Percentiles rank a stretch among this genome's conserved stretches.
phyloP scores from a whole-genome alignment of 2,888 invertebrate species.

The Agrochola lychnidis region DNA sequence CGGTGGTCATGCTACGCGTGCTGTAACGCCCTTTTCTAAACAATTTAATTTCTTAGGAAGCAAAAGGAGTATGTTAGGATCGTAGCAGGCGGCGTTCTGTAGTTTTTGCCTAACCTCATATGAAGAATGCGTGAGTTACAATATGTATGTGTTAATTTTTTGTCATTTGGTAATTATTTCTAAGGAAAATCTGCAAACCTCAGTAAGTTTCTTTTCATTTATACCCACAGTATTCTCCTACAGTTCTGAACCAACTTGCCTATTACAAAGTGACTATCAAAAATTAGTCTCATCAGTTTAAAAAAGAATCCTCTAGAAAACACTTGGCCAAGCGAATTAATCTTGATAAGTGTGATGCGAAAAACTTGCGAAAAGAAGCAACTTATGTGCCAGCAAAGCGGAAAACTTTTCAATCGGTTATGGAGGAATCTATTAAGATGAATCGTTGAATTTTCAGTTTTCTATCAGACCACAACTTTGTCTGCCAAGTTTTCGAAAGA shows the following conservation, averaged over 20 bases:
- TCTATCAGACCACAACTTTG: conserved; percentile 59
- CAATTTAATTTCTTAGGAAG: not conserved
- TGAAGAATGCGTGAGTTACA: too few relatives aligned
- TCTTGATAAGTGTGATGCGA: conserved; percentile 59
- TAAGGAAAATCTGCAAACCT: not conserved
- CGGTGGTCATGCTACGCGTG: too few relatives aligned
- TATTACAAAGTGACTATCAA: not conserved
- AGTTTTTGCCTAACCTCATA: too few relatives aligned
- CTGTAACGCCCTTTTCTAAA: not conserved
- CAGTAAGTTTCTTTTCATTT: not conserved
- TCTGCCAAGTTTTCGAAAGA: conserved; percentile 42
- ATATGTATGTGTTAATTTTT: not conserved
- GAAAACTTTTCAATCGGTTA: conserved; percentile 66
- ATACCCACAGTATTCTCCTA: not conserved
- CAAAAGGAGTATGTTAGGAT: too few relatives aligned
- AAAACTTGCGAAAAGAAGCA: conserved; percentile 52
- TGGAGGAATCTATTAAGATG: conserved; percentile 60
- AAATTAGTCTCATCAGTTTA: conserved; percentile 25
- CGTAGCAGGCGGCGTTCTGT: too few relatives aligned
- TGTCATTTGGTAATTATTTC: not conserved
- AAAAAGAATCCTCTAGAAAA: conserved; percentile 25
- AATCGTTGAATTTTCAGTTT: conserved; percentile 63
- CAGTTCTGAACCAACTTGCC: not conserved
- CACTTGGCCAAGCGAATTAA: conserved; percentile 52
- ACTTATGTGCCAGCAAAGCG: conserved; percentile 59